Base-by-base conservation (phyloP, 2,888 invertebrate genomes). In the Patella pellucida region DNA sequence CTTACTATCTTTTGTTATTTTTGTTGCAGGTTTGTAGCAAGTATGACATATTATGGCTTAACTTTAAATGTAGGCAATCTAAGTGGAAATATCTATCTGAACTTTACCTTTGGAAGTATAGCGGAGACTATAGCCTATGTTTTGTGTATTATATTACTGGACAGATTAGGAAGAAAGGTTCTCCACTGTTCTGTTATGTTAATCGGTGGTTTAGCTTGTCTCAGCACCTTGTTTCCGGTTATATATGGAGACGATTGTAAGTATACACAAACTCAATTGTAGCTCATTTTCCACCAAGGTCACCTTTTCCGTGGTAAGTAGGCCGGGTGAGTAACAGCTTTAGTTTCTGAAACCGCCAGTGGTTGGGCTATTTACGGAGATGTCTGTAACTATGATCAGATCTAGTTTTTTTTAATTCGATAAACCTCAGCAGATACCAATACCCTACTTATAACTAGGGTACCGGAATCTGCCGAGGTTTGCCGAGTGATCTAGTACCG, bases 21-120 rank as follows among this genome's bases (percentile, higher is more conserved):
- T 41, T 15, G 12, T 77, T 78, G 71, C 74, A 88, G 90, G 96
- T 92, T 95, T 76, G 95, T 95, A 1, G 95, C 96, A 76, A 96
- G 96, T 2, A 93, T 97, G 88, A 95, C 96, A 81, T 95, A 96
- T 91, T 97, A 95, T 87, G 96, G 96, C 0, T 94, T 96, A 94
- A 95, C 83, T 92, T 95, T 2, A 79, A 83, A 81, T 68, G 70
- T 78, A 7, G 78, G 76, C 3, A 81, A 81, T 56, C 68, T 83
- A 51, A 95, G 94, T 0, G 96, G 96, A 3, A 93, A 96, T 85
- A 95, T 96, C 78, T 97, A 96, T 90, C 87, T 94, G 3, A 96
- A 96, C 87, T 96, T 96, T 71, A 94, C 96, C 19, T 92, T 96
- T 14, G 95, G 95, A 50, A 96, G 95, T 4, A 84, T 89, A 0